Conservation (phyloP, 2,797 vertebrate genomes). For the Platyrinchus mystaceus region DNA sequence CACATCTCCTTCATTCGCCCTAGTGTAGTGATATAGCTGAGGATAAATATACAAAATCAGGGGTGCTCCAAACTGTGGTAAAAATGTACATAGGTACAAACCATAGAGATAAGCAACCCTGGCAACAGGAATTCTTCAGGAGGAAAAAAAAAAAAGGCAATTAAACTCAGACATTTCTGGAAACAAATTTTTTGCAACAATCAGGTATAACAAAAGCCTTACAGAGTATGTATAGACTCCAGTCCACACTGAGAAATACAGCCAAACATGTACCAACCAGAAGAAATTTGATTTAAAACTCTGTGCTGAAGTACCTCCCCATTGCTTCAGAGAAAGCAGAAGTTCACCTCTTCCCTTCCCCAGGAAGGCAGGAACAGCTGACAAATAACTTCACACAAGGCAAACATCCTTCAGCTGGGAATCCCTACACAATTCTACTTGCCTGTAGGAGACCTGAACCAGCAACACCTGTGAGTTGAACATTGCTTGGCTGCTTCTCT, state of each 20-base stretch:
- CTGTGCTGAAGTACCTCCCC: neutral
- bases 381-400: neutral
- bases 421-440: neutral
- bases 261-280: neutral
- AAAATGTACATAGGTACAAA: neutral
- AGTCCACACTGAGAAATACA: neutral
- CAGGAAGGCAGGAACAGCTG: neutral
- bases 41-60: neutral
- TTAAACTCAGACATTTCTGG: neutral
- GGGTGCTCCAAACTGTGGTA: neutral
- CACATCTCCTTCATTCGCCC: accelerated
- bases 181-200: neutral
- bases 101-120: neutral
- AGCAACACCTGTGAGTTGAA: neutral
- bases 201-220: neutral
- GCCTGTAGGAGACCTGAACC: neutral
- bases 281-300: neutral
- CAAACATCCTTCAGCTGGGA: neutral
- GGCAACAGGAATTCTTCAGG: neutral
- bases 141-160: neutral
- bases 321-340: neutral
- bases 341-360: neutral
- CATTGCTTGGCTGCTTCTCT: neutral
- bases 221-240: neutral
- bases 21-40: neutral